Evolutionary conservation across 2,888 invertebrate genomes (phyloP).

Genomic region (Tetranychus truncatus): DNA sequence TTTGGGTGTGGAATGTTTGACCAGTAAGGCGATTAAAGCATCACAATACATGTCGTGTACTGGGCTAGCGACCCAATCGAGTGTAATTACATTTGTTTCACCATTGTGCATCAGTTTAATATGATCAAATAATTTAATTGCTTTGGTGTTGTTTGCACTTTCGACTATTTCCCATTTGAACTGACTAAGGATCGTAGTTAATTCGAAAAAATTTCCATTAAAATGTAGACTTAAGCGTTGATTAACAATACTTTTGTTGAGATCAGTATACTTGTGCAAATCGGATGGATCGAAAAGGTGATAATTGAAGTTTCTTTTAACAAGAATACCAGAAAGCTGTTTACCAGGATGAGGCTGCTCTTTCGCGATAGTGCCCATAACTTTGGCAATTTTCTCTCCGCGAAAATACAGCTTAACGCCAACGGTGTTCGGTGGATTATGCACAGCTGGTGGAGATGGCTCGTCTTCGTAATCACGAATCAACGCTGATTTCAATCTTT

Average conservation of each 20-base stretch:
- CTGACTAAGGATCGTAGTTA: constrained; percentile 44
- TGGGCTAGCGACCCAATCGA: constrained; percentile 89
- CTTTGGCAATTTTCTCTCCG: constrained; percentile 96
- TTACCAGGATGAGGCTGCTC: constrained; percentile 58
- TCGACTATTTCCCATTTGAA: constrained; percentile 51
- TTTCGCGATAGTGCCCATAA: constrained; percentile 77
- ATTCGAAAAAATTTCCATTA: constrained; percentile 52
- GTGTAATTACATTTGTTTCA: constrained; percentile 40
- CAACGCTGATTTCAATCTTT: constrained; percentile 75
- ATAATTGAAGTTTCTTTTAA: constrained; percentile 94
- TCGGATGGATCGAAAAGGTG: constrained; percentile 79
- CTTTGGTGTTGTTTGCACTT: constrained; percentile 40
- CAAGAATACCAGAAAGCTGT: constrained; percentile 71
- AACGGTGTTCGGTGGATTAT: constrained; percentile 90
- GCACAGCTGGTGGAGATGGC: constrained; percentile 49
- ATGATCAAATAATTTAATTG: constrained; percentile 59
- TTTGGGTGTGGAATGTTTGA: not conserved
- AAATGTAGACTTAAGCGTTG: constrained; percentile 81
- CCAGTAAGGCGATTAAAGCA: constrained; percentile 57
- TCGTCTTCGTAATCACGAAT: constrained; percentile 72
- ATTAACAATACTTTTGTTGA: constrained; percentile 75
- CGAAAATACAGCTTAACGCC: constrained; percentile 78
- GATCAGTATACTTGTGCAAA: constrained; percentile 83
- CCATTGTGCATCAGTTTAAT: constrained; percentile 37
- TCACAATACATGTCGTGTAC: constrained; percentile 97